Evolutionary conservation across 2,888 invertebrate species (phyloP).

Genomic region (Ecdyonurus torrentis): DNA sequence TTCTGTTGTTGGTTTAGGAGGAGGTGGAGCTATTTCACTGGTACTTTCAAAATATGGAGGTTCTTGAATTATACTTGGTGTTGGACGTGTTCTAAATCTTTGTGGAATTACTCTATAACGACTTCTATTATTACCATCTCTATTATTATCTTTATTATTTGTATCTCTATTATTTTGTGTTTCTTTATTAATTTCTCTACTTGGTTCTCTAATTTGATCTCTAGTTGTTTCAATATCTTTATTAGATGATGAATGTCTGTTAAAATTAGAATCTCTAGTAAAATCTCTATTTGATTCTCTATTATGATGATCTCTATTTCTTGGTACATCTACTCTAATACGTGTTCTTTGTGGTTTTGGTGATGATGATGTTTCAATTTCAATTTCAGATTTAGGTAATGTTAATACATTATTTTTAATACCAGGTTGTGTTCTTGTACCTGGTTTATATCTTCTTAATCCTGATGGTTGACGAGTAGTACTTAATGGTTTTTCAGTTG

Average conservation of each 20-base stretch:
- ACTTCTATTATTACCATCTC: not conserved
- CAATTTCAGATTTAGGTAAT: not conserved
- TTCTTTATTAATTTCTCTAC: too few species aligned
- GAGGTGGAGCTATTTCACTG: not conserved
- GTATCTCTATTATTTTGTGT: too few species aligned
- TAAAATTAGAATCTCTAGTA: too few species aligned
- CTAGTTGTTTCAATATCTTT: too few species aligned
- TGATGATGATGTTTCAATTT: not conserved
- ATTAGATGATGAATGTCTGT: too few species aligned
- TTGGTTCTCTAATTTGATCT: too few species aligned
- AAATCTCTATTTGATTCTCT: too few species aligned
- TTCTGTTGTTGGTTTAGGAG: not conserved
- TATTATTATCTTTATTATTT: too few species aligned
- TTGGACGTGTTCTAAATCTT: not conserved
- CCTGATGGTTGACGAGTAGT: slow-evolving; percentile 15
- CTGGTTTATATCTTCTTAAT: slow-evolving; percentile 13
- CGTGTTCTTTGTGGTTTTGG: not conserved
- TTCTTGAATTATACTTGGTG: not conserved
- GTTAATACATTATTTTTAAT: slow-evolving; percentile 14
- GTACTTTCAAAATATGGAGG: not conserved
- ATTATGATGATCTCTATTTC: not conserved
- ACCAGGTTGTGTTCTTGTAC: slow-evolving; percentile 13
- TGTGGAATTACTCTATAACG: not conserved
- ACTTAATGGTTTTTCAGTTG: slow-evolving; percentile 4
- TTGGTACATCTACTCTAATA: not conserved